Evolutionary conservation across 2,888 invertebrate genomes (phyloP).

Genomic region (Adineta ricciae): DNA sequence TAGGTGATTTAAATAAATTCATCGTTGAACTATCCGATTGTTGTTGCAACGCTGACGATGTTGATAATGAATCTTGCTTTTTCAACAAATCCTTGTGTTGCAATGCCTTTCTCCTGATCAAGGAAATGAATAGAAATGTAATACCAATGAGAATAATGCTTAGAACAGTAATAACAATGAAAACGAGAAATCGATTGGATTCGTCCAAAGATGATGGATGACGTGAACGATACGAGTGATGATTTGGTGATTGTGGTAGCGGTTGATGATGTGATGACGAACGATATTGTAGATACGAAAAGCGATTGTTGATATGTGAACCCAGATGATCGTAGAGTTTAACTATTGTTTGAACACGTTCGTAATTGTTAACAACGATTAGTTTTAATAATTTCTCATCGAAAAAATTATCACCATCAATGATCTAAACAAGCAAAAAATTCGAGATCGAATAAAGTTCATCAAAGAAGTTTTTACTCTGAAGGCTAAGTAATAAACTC

Average conservation of each 20-base stretch:
- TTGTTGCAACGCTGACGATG: neutral
- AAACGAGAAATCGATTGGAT: too few relatives aligned
- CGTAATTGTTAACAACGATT: neutral
- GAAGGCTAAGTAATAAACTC: neutral
- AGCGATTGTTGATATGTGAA: neutral
- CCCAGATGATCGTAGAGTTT: neutral
- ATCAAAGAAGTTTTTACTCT: neutral
- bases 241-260: neutral
- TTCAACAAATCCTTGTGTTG: neutral
- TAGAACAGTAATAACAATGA: too few relatives aligned
- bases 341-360: neutral
- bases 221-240: neutral
- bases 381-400: constrained; percentile 15
- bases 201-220: neutral
- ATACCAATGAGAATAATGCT: neutral
- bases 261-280: too few relatives aligned
- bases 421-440: neutral
- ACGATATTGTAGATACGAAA: neutral
- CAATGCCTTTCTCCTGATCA: neutral
- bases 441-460: too few relatives aligned
- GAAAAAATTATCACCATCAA: neutral
- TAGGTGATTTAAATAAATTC: too few relatives aligned
- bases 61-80: neutral
- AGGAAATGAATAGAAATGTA: neutral
- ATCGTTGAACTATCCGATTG: neutral